These are phyloP conservation scores for Epinephelus fuscoguttatus DNA, from an alignment of 2,113 vertebrate species.

Conservation along the genomic window DNA sequence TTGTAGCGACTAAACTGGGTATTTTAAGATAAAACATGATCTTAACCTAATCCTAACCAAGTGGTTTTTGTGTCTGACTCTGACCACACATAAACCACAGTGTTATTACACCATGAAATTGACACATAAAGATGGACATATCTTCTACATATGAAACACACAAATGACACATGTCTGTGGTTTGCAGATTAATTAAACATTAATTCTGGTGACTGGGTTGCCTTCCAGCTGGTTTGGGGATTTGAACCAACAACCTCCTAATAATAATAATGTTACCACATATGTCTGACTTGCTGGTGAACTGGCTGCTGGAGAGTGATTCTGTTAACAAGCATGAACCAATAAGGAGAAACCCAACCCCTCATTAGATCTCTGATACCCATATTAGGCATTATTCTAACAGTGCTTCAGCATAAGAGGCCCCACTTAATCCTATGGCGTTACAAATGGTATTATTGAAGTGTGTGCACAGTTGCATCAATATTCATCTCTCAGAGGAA, in stretches of 20 bases:
- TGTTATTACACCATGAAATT: too few relatives aligned
- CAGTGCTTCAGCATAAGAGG: constrained; percentile 46
- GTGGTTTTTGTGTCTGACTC: too few relatives aligned
- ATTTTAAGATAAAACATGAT: too few relatives aligned
- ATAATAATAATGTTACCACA: background rate
- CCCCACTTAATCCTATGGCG: constrained; percentile 71
- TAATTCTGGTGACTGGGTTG: too few relatives aligned
- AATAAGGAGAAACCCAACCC: constrained; percentile 31
- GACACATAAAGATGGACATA: too few relatives aligned
- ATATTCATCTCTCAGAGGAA: constrained; percentile 70
- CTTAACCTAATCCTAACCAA: too few relatives aligned
- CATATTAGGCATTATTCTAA: constrained; percentile 56
- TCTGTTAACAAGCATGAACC: constrained; percentile 26
- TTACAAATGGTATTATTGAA: constrained; percentile 77
- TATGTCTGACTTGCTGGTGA: constrained; percentile 2
- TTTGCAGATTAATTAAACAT: too few relatives aligned
- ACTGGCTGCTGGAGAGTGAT: constrained; percentile 4
- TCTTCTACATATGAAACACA: too few relatives aligned
- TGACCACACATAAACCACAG: too few relatives aligned
- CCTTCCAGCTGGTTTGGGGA: background rate
- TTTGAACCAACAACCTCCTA: constrained; percentile 1
- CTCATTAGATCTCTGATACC: constrained; percentile 58
- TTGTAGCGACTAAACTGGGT: too few relatives aligned
- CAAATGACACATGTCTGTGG: too few relatives aligned
- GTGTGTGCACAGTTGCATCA: constrained; percentile 64